Evolutionary conservation across 2,888 invertebrate species (phyloP), one percentile per base, ranked within the genome.

Genomic region (Halictus ligatus): DNA sequence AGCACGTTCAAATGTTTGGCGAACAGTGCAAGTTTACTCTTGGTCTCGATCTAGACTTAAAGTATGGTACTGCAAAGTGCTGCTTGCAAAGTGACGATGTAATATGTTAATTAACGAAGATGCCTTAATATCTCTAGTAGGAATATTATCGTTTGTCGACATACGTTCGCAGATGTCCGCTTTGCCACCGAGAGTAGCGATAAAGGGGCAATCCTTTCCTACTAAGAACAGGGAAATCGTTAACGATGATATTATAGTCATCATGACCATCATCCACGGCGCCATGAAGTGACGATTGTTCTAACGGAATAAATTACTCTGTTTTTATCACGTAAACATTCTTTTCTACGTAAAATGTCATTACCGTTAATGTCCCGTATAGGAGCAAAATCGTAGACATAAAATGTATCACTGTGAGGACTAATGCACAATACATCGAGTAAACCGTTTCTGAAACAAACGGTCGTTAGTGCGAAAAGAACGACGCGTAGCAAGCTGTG

Each of bases 221-320:
- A 94, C 93, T 72, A 95, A 90, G 83, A 95, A 94, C 40, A 95
- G 78, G 7, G 95, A 94, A 78, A 95, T 93, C 25, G 95, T 92
- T 46, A 95, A 90, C 10, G 95, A 94, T 40, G 93, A 92, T 81
- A 94, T 94, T 83, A 94, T 93, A 76, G 94, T 93, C 91, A 95
- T 94, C 93, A 93, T 94, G 58, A 94, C 92, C 92, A 94, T 95
- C 92, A 95, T 93, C 95, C 95, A 96, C 7, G 95, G 95, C 54
- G 94, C 91, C 92, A 95, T 94, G 48, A 95, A 94, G 78, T 94
- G 94, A 29, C 95, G 95, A 85, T 95, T 94, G 73, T 94, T 94
- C 95, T 95, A 91, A 0, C 64, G 64, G 83, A 78, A 72, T n/a
- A 73, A 86, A n/a, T 40, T 10, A 69, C 48, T 72, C 29, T 29